Base-by-base conservation (phyloP, 53 echinoderm and acorn worm species). In the Echinometra lucunter region DNA sequence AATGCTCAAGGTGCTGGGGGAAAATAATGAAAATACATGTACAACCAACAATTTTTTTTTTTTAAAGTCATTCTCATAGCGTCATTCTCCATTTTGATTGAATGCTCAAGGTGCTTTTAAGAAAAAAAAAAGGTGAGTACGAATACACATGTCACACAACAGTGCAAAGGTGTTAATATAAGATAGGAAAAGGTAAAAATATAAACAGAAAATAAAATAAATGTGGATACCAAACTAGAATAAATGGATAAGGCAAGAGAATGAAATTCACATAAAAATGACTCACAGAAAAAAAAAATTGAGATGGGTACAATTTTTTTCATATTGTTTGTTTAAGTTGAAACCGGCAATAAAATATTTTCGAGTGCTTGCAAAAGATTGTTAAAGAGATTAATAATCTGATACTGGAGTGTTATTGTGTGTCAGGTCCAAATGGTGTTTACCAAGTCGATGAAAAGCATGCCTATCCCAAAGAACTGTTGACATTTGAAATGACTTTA, bases 401-500 rank as follows among this genome's bases (percentile, higher is more conserved):
- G 49, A 85, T 85, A 49, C 35, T 28, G 12, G 47, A 85, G 47
- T 49, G 49, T 49, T 85, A 85, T 85, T 85, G 85, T 85, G 85
- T n/a, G 85, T 49, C 47, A 85, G 49, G 85, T 85, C 85, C 49
- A 85, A 85, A 38, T 85, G 9, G 28, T 85, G 85, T 85, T 85
- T 85, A 28, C 85, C 49, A 45, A 49, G 2, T 85, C 85, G 12
- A 8, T 18, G 28, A 47, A 23, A 18, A 28, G 45, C 30, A 12
- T 85, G n/a, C 37, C 16, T 85, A 85, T 85, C 85, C 30, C 45
- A 28, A 30, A 45, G 49, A 85, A 85, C 85, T 89, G 89, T 89
- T 89, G 89, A 89, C 89, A 47, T 89, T 58, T 89, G 37, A 58
- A 89, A 89, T 89, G 58, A 89, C 60, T 89, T 89, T 89, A 89